phyloP scores from a whole-genome alignment of 1,140 invertebrate species.

The Neocloeon triangulifer region DNA sequence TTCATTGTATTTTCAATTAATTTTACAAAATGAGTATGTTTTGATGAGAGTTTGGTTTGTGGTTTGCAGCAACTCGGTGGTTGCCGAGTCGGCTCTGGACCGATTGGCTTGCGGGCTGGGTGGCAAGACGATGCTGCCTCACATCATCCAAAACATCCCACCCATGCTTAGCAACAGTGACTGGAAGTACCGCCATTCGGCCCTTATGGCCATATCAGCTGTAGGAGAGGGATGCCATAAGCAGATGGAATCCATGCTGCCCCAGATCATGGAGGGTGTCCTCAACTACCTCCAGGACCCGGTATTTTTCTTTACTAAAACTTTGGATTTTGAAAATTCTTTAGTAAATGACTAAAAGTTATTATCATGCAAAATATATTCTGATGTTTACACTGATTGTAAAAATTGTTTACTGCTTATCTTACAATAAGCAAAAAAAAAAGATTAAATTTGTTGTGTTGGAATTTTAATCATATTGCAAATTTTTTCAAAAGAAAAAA shows the following conservation, averaged over 20 bases:
- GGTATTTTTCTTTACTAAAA: too few relatives aligned
- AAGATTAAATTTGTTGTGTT: too few relatives aligned
- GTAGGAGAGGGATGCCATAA: slow-evolving; percentile 96
- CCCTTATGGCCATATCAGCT: slow-evolving; percentile 93
- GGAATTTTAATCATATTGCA: too few relatives aligned
- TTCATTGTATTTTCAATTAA: too few relatives aligned
- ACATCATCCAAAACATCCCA: slow-evolving; percentile 67
- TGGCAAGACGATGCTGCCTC: slow-evolving; percentile 82
- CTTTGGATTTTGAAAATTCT: too few relatives aligned
- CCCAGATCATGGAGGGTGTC: slow-evolving; percentile 74
- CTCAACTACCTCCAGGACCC: slow-evolving; percentile 71
- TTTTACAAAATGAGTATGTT: too few relatives aligned
- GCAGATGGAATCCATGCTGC: slow-evolving; percentile 87
- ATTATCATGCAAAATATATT: too few relatives aligned
- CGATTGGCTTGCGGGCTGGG: slow-evolving; percentile 86
- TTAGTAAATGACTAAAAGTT: too few relatives aligned
- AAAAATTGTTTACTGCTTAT: too few relatives aligned
- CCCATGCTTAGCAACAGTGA: slow-evolving; percentile 63
- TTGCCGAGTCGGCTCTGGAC: slow-evolving; percentile 91
- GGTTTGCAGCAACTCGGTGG: slow-evolving; percentile 58
- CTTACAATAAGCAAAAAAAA: too few relatives aligned
- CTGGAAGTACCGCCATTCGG: slow-evolving; percentile 79
- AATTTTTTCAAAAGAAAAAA: background rate
- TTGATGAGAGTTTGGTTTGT: too few relatives aligned
- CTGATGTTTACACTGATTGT: too few relatives aligned